These are phyloP conservation scores for Pipistrellus nathusii DNA, from an alignment of 2,797 vertebrate species.

Conservation along the genomic window DNA sequence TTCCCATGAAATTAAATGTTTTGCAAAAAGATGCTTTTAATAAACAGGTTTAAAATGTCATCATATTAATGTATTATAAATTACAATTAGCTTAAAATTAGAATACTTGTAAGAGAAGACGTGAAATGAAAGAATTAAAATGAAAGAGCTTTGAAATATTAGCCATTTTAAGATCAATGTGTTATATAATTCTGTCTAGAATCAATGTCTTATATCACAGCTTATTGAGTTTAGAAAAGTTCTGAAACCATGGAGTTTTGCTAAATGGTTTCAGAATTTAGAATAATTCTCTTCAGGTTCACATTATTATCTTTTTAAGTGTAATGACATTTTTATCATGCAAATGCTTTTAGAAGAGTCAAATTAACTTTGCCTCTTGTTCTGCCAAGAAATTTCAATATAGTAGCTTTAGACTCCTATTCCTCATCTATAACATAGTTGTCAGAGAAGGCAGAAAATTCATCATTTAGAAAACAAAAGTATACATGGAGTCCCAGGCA, in stretches of 20 bases:
- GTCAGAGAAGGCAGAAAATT: background rate
- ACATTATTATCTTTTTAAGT: background rate
- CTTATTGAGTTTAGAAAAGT: background rate
- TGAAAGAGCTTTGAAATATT: background rate
- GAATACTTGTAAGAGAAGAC: background rate
- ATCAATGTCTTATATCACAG: background rate
- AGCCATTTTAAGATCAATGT: background rate
- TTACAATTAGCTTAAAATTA: background rate
- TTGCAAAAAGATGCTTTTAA: constrained; percentile 8
- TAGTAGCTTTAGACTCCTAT: background rate
- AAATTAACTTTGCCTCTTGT: constrained; percentile 16
- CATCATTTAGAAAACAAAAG: background rate
- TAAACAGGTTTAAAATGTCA: background rate
- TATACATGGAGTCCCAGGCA: background rate
- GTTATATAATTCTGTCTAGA: background rate
- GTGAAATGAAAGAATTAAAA: background rate
- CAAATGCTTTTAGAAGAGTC: constrained; percentile 17
- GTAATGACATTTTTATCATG: background rate
- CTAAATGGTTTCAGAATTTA: background rate
- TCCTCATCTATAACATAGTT: background rate
- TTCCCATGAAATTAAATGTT: background rate
- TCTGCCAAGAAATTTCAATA: background rate
- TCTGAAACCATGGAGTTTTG: background rate
- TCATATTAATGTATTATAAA: background rate
- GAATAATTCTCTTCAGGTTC: background rate